Percentiles rank a stretch among this genome's conserved stretches.
Evolutionary conservation across 2,888 invertebrate genomes (phyloP).

Genomic region (Pantelozetes paolii): DNA sequence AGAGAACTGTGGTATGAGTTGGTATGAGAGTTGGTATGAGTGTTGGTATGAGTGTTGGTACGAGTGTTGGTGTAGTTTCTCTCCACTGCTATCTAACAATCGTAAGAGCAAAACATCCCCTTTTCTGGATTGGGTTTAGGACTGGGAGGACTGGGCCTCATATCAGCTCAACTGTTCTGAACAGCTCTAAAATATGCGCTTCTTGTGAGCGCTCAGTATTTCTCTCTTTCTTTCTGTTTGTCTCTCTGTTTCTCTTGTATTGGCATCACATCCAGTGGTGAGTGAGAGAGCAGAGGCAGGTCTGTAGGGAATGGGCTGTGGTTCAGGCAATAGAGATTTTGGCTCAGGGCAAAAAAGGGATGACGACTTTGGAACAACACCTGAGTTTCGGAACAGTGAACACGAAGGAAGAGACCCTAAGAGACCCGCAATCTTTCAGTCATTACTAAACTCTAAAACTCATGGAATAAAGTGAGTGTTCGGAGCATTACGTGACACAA

Average conservation of each 20-base stretch:
- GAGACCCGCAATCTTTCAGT: conserved; percentile 28
- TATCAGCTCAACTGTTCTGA: conserved; percentile 3
- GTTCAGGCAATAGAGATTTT: conserved; percentile 2
- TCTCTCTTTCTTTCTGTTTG: conserved; percentile 18
- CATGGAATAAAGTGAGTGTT: conserved; percentile 22
- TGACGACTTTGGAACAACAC: conserved; percentile 34
- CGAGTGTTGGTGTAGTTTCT: conserved; percentile 22
- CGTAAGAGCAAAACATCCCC: conserved; percentile 33
- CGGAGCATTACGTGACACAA: conserved; percentile 33
- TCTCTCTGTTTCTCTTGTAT: conserved; percentile 8
- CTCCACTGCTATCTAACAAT: conserved; percentile 33
- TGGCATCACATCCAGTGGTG: conserved; percentile 32
- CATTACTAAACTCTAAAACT: conserved; percentile 30
- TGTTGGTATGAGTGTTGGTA: not conserved
- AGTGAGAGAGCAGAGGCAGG: conserved; percentile 30
- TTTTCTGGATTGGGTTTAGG: not conserved
- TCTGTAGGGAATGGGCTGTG: conserved; percentile 36
- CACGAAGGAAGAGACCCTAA: conserved; percentile 33
- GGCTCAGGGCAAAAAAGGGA: conserved; percentile 34
- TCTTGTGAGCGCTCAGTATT: not conserved
- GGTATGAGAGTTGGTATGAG: not conserved
- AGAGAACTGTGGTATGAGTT: conserved; percentile 23
- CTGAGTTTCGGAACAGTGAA: conserved; percentile 21
- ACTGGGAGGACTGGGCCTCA: conserved; percentile 20
- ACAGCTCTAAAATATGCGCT: conserved; percentile 6